Percentiles rank a stretch among this genome's conserved stretches.
Evolutionary conservation across 2,888 invertebrate genomes (phyloP).

Genomic region (Epirrhoe alternata): DNA sequence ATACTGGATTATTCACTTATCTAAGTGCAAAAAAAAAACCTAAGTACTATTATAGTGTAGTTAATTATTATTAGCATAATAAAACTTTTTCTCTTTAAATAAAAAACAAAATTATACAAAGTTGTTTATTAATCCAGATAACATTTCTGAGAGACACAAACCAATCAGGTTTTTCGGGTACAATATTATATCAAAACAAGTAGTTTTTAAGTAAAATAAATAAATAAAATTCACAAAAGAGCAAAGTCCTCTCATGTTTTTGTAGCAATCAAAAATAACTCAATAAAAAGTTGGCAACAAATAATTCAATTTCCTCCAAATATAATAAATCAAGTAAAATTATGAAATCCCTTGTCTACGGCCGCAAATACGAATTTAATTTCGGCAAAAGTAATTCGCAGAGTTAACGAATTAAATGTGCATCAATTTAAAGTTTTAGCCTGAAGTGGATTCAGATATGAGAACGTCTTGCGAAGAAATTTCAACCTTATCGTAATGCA

Average conservation of each 20-base stretch:
- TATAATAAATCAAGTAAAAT: conserved; percentile 31
- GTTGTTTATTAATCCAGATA: no score
- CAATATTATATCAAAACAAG: no score
- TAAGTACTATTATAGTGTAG: not conserved
- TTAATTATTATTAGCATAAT: not conserved
- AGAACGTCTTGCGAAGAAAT: conserved; percentile 10
- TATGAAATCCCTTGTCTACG: conserved; percentile 36
- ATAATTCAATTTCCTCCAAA: conserved; percentile 28
- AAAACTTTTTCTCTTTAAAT: no score
- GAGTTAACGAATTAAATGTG: conserved; percentile 64
- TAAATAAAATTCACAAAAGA: not conserved
- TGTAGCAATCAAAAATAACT: not conserved
- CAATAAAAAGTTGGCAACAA: conserved; percentile 1
- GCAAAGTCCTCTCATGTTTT: not conserved
- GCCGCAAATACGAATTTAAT: conserved; percentile 66
- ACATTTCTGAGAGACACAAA: no score
- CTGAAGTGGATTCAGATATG: conserved; percentile 44
- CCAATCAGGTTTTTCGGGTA: no score
- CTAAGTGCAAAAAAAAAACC: no score
- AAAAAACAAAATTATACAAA: no score
- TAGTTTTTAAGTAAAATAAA: not conserved
- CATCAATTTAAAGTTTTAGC: conserved; percentile 66
- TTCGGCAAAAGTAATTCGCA: conserved; percentile 60
- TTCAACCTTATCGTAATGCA: not conserved
- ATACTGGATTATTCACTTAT: no score